These are phyloP conservation scores for Scartelaos histophorus DNA, from an alignment of 2,113 vertebrate species.

Conservation along the genomic window DNA sequence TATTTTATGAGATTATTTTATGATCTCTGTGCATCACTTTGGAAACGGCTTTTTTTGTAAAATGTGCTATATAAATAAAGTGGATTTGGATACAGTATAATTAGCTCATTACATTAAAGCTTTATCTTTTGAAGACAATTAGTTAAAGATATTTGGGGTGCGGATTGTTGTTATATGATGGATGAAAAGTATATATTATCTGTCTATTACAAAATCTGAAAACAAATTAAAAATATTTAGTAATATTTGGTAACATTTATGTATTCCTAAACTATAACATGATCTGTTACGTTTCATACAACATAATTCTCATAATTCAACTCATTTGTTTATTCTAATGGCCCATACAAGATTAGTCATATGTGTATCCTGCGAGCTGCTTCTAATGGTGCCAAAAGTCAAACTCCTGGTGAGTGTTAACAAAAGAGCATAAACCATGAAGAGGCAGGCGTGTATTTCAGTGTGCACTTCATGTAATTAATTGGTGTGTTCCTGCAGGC, in stretches of 20 bases:
- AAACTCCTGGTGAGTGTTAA: neutral
- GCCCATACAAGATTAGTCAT: neutral
- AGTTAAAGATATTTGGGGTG: neutral
- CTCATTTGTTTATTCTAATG: neutral
- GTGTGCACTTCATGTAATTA: slow-evolving; percentile 36
- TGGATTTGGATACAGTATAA: too few species aligned
- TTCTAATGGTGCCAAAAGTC: slow-evolving; percentile 3
- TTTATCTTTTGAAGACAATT: neutral
- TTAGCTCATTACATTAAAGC: slow-evolving; percentile 27
- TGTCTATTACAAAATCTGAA: too few species aligned
- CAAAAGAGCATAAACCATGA: slow-evolving; percentile 1
- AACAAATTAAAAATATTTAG: too few species aligned
- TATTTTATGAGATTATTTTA: too few species aligned
- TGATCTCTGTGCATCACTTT: too few species aligned
- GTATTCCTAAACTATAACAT: too few species aligned
- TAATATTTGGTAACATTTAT: too few species aligned
- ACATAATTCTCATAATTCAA: neutral
- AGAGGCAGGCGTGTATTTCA: slow-evolving; percentile 8
- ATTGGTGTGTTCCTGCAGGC: slow-evolving; percentile 25
- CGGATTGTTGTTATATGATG: too few species aligned
- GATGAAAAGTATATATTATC: too few species aligned
- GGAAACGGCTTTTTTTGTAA: too few species aligned
- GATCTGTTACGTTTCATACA: too few species aligned
- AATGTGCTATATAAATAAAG: too few species aligned
- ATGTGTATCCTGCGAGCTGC: neutral